Conservation (phyloP, 2,797 vertebrate species). For the Decapterus maruadsi region DNA sequence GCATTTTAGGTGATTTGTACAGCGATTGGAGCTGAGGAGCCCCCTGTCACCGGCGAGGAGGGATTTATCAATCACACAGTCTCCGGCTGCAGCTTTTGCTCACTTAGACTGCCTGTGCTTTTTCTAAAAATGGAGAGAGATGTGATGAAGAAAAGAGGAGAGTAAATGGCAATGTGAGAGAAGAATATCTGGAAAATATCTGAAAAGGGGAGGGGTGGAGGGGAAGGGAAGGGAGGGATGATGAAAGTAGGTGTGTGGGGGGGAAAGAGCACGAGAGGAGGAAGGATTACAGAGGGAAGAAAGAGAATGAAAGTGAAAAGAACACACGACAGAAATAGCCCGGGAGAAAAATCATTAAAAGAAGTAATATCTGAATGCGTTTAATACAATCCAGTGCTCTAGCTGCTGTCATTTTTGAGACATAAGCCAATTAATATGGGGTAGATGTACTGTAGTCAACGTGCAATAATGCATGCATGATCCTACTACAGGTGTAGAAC, state of each 20-base stretch:
- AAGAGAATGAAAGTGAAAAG: conserved; percentile 16
- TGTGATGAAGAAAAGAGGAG: conserved; percentile 35
- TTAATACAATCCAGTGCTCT: conserved; percentile 38
- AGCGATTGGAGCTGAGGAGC: conserved; percentile 67
- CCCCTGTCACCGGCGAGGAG: conserved; percentile 65
- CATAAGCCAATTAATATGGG: conserved; percentile 58
- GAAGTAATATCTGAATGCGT: conserved; percentile 42
- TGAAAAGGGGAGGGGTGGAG: not conserved
- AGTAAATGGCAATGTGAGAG: conserved; percentile 36
- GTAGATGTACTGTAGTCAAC: conserved; percentile 46
- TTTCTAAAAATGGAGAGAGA: conserved; percentile 35
- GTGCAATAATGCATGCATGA: conserved; percentile 49
- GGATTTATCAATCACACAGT: conserved; percentile 79
- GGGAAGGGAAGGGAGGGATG: not conserved
- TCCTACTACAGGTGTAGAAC: conserved; percentile 51
- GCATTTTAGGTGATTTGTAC: conserved; percentile 66
- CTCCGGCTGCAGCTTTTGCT: conserved; percentile 61
- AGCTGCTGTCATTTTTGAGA: conserved; percentile 56
- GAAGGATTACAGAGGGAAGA: conserved; percentile 21
- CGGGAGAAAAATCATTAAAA: conserved; percentile 56
- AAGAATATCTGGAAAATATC: conserved; percentile 43
- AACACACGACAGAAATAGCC: conserved; percentile 43
- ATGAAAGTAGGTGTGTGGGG: conserved; percentile 22
- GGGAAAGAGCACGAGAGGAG: not conserved
- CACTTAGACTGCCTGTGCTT: conserved; percentile 27